Conservation (phyloP, 1,140 invertebrate species). For the Papilio polyxenes region DNA sequence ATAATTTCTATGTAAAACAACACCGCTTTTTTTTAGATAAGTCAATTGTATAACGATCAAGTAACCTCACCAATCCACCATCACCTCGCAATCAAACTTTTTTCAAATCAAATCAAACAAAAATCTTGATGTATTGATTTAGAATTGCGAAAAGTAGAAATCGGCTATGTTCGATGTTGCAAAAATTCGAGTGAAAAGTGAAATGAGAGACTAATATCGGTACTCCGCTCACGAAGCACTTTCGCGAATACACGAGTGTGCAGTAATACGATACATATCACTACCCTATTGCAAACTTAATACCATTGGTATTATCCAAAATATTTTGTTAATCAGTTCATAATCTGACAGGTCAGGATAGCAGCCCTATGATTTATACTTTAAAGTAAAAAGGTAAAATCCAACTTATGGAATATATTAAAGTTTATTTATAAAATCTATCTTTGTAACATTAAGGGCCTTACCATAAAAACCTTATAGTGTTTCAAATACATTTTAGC, state of each 20-base stretch:
- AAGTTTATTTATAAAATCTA: too few relatives aligned
- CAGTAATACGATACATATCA: conserved; percentile 32
- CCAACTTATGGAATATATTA: too few relatives aligned
- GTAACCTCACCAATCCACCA: too few relatives aligned
- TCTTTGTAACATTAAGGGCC: too few relatives aligned
- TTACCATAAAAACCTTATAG: too few relatives aligned
- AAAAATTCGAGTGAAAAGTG: conserved; percentile 55
- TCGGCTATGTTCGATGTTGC: conserved; percentile 44
- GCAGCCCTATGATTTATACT: not conserved
- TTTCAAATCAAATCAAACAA: too few relatives aligned
- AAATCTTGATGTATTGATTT: conserved; percentile 9
- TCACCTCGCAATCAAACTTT: too few relatives aligned
- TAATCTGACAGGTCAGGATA: not conserved
- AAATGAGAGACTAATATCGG: conserved; percentile 47
- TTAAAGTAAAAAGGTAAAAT: not conserved
- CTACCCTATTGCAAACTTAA: conserved; percentile 3
- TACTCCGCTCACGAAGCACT: conserved; percentile 51
- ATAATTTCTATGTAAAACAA: not conserved
- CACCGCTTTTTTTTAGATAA: too few relatives aligned
- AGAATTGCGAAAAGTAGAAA: conserved; percentile 44
- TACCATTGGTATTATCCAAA: not conserved
- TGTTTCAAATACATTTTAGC: too few relatives aligned
- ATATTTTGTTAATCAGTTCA: not conserved
- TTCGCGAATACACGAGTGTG: conserved; percentile 44
- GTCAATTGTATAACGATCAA: too few relatives aligned